Conservation (phyloP, 2,797 vertebrate genomes). For the Lophotriccus pileatus region DNA sequence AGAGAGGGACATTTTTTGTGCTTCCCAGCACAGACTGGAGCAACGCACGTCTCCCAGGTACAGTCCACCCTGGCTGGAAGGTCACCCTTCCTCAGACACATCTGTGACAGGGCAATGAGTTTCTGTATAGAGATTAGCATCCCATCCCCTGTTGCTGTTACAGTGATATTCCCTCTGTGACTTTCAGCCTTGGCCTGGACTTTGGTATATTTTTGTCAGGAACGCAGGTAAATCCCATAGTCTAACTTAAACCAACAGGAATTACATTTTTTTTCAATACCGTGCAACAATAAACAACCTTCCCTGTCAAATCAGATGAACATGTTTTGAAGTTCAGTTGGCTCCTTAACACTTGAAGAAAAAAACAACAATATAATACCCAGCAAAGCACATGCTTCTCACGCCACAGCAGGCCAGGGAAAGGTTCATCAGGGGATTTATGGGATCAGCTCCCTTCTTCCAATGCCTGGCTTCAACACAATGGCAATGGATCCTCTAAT, state of each 20-base stretch:
- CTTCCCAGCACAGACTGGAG: neutral
- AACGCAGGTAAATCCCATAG: neutral
- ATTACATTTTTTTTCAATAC: neutral
- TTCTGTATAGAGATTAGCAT: neutral
- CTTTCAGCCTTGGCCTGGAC: accelerated
- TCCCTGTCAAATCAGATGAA: neutral
- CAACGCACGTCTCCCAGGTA: neutral
- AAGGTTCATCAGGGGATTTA: neutral
- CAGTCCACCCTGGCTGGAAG: neutral
- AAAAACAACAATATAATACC: neutral
- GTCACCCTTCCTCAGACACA: neutral
- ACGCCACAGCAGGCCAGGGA: neutral
- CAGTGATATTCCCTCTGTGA: neutral
- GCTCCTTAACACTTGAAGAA: neutral
- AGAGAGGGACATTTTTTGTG: neutral
- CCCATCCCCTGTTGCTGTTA: neutral
- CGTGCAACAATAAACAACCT: neutral
- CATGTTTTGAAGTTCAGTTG: neutral
- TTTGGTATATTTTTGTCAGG: neutral
- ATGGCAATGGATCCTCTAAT: neutral
- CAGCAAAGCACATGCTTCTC: neutral
- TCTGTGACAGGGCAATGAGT: neutral
- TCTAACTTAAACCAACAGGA: neutral
- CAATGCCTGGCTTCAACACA: neutral
- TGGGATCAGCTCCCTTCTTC: neutral